Base-by-base conservation (phyloP, 2,888 invertebrate genomes). In the Synergus japonicus region DNA sequence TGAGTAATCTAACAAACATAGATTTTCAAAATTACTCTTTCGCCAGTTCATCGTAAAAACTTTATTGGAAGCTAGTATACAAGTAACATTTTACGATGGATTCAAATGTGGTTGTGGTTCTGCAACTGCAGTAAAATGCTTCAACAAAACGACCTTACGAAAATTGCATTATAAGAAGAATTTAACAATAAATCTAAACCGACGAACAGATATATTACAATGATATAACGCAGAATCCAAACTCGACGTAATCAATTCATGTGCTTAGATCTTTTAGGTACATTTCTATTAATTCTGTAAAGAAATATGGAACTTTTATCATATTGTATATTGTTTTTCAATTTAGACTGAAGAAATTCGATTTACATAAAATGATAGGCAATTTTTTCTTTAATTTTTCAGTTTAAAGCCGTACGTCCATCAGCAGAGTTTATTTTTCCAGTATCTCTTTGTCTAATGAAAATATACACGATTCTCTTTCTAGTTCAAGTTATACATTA, bases 51-150 rank as follows among this genome's bases (percentile, higher is more conserved):
- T 69, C 69, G 49, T 69, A 69, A 69, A 69, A 69, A 15, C 69
- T 69, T 69, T 69, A 69, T 69, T 69, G 69, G 46, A 46, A 67
- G 46, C 69, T 69, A 29, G 49, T 69, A 69, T n/a, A 46, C 46
- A 49, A 49, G 69, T 49, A 69, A 69, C 49, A 37, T 69, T 69
- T 69, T 69, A 69, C 69, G 69, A 69, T 69, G 69, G 29, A 69
- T 69, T 69, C 49, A 46, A 69, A 69, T 18, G 49, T 69, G 29
- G 69, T 69, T 13, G 69, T 8, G 15, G 49, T 69, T 69, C 49
- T 69, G 49, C 69, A 69, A 69, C 69, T 49, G 49, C 15, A 49
- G 49, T 69, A 49, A 69, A 69, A 69, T 69, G 10, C 22, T 15
- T 15, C 29, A 69, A 69, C 69, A 29, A 13, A 69, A 46, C 46